Percentiles rank a stretch among this genome's conserved stretches.
These are phyloP conservation scores for Dicyrtomina minuta DNA, from an alignment of 2,888 invertebrate genomes.

Conservation along the genomic window DNA sequence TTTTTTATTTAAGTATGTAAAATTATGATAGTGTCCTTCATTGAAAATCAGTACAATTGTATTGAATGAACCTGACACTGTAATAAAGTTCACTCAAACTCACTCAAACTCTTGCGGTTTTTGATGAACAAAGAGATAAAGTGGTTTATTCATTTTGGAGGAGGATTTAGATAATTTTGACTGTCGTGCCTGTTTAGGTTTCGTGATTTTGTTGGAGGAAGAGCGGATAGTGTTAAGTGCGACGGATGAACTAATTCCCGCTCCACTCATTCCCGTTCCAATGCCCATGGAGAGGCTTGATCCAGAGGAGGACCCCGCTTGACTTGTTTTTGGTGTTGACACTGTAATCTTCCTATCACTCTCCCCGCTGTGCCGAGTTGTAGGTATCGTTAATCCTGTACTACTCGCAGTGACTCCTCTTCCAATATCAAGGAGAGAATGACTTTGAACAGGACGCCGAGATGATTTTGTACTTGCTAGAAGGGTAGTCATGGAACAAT, in stretches of 20 bases:
- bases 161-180: too few species aligned
- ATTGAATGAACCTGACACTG: too few species aligned
- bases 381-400: slow-evolving; percentile 12
- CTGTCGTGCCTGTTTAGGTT: not conserved
- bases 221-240: slow-evolving; percentile 1
- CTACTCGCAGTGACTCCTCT: not conserved
- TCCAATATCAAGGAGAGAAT: slow-evolving; percentile 8
- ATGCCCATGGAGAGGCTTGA: too few species aligned
- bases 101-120: not conserved
- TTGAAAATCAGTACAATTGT: too few species aligned
- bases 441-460: slow-evolving; percentile 15
- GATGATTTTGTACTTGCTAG: slow-evolving; percentile 9
- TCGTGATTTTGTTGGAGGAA: not conserved
- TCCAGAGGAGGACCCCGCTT: not conserved
- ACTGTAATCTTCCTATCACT: slow-evolving; percentile 5
- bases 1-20: too few species aligned
- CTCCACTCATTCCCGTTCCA: too few species aligned
- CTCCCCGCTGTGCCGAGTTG: not conserved
- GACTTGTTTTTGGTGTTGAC: slow-evolving; percentile 20
- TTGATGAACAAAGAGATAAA: not conserved
- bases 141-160: not conserved
- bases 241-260: slow-evolving; percentile 1
- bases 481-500: not conserved
- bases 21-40: too few species aligned
- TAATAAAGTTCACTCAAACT: too few species aligned